phyloP scores from a whole-genome alignment of 1,140 invertebrate genomes.

The Agraylea sexmaculata region DNA sequence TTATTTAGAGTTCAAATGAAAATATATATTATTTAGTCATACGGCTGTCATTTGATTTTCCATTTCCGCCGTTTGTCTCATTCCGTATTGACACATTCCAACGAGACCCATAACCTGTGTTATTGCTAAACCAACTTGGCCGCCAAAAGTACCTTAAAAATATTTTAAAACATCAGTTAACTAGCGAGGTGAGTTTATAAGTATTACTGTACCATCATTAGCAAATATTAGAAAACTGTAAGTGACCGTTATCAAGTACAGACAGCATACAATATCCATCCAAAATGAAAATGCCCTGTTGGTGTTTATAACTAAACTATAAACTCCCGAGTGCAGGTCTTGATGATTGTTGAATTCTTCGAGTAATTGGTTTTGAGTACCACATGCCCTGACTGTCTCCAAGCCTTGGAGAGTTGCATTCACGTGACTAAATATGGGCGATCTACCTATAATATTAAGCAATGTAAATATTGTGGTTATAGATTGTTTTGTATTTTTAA shows the following conservation, averaged over 20 bases:
- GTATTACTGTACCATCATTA: constrained; percentile 22
- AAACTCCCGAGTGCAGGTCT: constrained; percentile 57
- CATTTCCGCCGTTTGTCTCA: constrained; percentile 74
- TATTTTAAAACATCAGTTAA: constrained; percentile 11
- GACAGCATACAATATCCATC: constrained; percentile 55
- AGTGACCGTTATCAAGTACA: constrained; percentile 46
- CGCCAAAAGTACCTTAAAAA: constrained; percentile 41
- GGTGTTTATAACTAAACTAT: constrained; percentile 54
- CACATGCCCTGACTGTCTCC: constrained; percentile 64
- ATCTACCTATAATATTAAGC: constrained; percentile 42
- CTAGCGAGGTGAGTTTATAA: neutral
- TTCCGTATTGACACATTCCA: constrained; percentile 75
- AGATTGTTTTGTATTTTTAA: neutral
- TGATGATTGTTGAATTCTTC: constrained; percentile 49
- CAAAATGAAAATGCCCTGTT: constrained; percentile 48
- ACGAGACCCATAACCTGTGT: constrained; percentile 66
- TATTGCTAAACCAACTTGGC: constrained; percentile 67
- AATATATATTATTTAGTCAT: constrained; percentile 25
- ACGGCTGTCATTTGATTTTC: constrained; percentile 85
- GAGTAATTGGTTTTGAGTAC: constrained; percentile 48
- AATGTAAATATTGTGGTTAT: neutral
- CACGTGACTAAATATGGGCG: constrained; percentile 76
- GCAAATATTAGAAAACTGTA: constrained; percentile 42
- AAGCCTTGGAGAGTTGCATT: constrained; percentile 67
- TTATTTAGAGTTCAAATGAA: too few relatives aligned